Base-by-base conservation (phyloP, 92 coral and sea anemone species). In the Meandrina meandrites region DNA sequence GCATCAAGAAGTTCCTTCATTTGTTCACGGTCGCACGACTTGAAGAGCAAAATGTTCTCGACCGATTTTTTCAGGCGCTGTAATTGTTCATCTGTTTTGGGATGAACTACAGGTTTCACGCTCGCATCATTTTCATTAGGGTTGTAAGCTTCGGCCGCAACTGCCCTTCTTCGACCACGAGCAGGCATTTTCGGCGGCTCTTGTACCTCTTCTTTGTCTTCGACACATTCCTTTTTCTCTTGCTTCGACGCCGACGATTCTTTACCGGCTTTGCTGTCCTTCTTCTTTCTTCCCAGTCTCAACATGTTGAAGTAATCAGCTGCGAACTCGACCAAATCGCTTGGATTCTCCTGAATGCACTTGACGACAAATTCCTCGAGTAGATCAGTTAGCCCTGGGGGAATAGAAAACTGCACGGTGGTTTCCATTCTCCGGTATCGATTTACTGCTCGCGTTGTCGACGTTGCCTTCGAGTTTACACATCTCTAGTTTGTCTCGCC, bases 291-390 rank as follows among this genome's bases (percentile, higher is more conserved):
- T 80, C 92, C 91, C 75, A 89, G 53, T 73, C 84, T 88, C 90
- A 95, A 89, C 96, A 89, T 91, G 76, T 95, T 92, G 85, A 97
- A 97, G 88, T 97, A 95, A 64, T 97, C 99, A 37, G 98, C 99
- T 40, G 99, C 99, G 84, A 95, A 97, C 57, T 89, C 98, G 90
- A 95, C 96, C 47, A 97, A 75, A 86, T 97, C 98, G 74, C 89
- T 95, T 12, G 99, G 99, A 84, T 97, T 97, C 86, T 97, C 97
- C 82, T 93, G 93, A 88, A 97, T 91, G 51, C 99, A 97, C 92
- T 94, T 93, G 42, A 97, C 99, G 47, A 97, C 99, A 88, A 97
- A 97, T 71, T 90, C 99, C 88, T 97, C 95, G 81, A 97, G 91
- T 90, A 97, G 89, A 62, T 86, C 94, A 72, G 98, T 92, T 51